These are phyloP conservation scores for Eulacestoma nigropectus DNA, from an alignment of 2,113 vertebrate species.

Conservation along the genomic window DNA sequence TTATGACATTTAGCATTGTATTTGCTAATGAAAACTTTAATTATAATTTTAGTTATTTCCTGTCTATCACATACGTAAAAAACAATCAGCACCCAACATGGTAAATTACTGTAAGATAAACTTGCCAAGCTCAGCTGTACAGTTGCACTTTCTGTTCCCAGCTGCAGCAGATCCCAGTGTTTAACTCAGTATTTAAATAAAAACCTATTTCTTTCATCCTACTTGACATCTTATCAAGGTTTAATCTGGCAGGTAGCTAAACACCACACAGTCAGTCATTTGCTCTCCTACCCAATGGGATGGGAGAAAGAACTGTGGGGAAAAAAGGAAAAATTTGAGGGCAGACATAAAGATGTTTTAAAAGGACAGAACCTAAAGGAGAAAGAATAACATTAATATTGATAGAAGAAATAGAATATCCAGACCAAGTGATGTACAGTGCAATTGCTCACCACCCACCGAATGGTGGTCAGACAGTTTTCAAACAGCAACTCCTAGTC, in stretches of 20 bases:
- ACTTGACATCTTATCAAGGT: not conserved
- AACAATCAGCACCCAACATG: rapidly evolving
- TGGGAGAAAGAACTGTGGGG: not conserved
- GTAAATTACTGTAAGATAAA: not conserved
- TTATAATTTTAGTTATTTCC: not conserved
- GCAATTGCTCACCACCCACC: not conserved
- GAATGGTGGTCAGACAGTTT: not conserved
- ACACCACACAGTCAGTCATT: not conserved
- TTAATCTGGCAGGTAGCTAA: not conserved
- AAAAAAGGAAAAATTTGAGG: not conserved
- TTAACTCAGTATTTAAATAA: not conserved
- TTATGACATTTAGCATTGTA: not conserved
- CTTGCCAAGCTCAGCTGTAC: not conserved
- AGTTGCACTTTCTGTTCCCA: not conserved
- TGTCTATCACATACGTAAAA: not conserved
- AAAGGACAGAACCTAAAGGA: not conserved
- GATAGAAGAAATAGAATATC: not conserved
- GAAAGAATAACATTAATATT: not conserved
- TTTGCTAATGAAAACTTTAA: not conserved
- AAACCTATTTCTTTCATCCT: not conserved
- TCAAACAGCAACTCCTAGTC: rapidly evolving
- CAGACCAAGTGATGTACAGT: not conserved
- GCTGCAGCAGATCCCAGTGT: not conserved
- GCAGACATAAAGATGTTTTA: not conserved
- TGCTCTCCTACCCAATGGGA: not conserved